Conservation (phyloP, 2,113 vertebrate genomes). For the Myrmophylax atrothorax region DNA sequence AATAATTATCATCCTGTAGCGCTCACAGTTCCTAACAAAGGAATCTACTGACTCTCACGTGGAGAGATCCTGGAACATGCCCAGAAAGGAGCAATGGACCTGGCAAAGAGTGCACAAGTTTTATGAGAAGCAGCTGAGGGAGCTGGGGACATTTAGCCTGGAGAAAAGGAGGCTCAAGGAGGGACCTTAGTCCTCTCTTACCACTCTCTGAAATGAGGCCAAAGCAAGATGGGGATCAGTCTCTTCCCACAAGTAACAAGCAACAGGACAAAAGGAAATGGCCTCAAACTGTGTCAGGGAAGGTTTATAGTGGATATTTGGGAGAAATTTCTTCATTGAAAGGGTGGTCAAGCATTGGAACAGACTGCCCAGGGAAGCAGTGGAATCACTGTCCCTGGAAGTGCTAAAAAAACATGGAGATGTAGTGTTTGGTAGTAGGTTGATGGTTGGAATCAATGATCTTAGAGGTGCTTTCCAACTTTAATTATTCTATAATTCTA, state of each 20-base stretch:
- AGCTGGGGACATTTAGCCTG: neutral
- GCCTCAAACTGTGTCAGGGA: neutral
- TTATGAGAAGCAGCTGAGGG: neutral
- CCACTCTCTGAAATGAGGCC: neutral
- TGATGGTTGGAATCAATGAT: no score
- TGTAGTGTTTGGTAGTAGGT: neutral
- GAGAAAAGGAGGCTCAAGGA: neutral
- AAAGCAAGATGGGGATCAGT: neutral
- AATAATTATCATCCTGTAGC: no score
- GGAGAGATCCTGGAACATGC: neutral
- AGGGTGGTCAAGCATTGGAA: neutral
- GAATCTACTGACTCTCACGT: neutral
- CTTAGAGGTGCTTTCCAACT: neutral
- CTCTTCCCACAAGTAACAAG: neutral
- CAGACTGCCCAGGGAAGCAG: neutral
- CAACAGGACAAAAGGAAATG: neutral
- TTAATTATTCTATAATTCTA: neutral
- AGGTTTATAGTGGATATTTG: no score
- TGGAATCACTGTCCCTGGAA: neutral
- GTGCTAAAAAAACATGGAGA: no score
- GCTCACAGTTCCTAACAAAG: neutral
- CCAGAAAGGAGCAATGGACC: neutral
- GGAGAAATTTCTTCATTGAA: neutral
- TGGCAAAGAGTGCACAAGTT: neutral
- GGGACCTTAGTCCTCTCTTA: neutral